Percentiles rank a stretch among this genome's conserved stretches.
Conservation (phyloP, 2,888 invertebrate species). For the Leucoptera coffeella region DNA sequence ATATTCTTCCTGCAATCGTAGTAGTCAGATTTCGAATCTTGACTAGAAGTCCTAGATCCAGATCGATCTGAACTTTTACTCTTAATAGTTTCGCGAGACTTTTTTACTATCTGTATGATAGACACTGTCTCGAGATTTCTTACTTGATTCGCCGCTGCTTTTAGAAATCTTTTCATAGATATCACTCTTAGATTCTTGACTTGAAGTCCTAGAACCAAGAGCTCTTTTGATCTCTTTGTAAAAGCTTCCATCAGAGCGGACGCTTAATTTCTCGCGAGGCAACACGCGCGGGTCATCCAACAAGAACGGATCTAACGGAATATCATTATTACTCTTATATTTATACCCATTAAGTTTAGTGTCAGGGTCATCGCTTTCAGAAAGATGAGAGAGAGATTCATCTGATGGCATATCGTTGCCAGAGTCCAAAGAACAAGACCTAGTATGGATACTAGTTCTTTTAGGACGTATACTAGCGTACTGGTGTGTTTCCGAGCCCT, state of each 20-base stretch:
- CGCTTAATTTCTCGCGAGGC: slow-evolving; percentile 64
- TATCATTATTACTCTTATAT: slow-evolving; percentile 61
- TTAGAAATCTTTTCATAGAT: slow-evolving; percentile 62
- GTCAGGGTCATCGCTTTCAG: slow-evolving; percentile 44
- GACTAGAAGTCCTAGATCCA: slow-evolving; percentile 60
- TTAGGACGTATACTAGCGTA: slow-evolving; percentile 21
- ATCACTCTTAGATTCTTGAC: slow-evolving; percentile 65
- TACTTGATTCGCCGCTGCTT: slow-evolving; percentile 59
- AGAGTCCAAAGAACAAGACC: slow-evolving; percentile 70
- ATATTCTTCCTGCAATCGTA: slow-evolving; percentile 57
- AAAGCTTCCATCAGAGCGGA: slow-evolving; percentile 67
- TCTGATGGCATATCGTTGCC: slow-evolving; percentile 73
- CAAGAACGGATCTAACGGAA: slow-evolving; percentile 70
- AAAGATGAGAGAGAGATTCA: slow-evolving; percentile 51
- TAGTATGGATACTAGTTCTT: slow-evolving; percentile 35
- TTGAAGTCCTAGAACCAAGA: slow-evolving; percentile 60
- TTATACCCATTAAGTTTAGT: slow-evolving; percentile 55
- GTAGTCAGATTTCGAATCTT: slow-evolving; percentile 68
- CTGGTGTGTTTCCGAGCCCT: slow-evolving; percentile 34
- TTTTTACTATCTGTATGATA: slow-evolving; percentile 61
- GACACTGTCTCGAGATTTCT: slow-evolving; percentile 58
- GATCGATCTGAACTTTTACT: slow-evolving; percentile 58
- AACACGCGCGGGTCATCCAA: slow-evolving; percentile 71
- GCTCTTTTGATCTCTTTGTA: slow-evolving; percentile 63
- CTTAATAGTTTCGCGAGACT: slow-evolving; percentile 57